These are phyloP conservation scores for Idaea aversata DNA, from an alignment of 2,888 invertebrate species.

Conservation along the genomic window DNA sequence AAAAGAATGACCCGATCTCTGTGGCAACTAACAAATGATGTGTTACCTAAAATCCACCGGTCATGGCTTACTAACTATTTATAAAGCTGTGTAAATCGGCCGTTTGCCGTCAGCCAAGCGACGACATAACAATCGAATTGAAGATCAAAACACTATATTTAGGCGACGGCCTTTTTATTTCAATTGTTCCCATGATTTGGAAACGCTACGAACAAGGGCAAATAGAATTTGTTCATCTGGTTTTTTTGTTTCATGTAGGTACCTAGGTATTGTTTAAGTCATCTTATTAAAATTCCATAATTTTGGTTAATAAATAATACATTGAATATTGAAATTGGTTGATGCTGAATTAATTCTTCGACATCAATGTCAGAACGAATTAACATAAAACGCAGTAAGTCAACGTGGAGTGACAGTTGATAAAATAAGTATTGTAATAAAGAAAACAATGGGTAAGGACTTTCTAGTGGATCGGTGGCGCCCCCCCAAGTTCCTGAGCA, in stretches of 20 bases:
- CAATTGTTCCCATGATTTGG: constrained; percentile 47
- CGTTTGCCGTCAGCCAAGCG: constrained; percentile 32
- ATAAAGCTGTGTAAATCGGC: constrained; percentile 9
- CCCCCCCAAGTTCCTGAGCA: constrained; percentile 37
- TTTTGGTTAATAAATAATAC: constrained; percentile 1
- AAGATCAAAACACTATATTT: constrained; percentile 45
- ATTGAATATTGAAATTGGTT: constrained; percentile 9
- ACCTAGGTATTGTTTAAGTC: constrained; percentile 19
- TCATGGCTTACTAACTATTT: constrained; percentile 49
- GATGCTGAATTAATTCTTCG: constrained; percentile 22
- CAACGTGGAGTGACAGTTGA: constrained; percentile 59
- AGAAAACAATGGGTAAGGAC: constrained; percentile 71
- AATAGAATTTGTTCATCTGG: constrained; percentile 30
- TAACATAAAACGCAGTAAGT: constrained; percentile 56
- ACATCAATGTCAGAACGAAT: constrained; percentile 28
- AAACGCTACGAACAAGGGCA: constrained; percentile 25
- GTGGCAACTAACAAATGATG: constrained; percentile 73
- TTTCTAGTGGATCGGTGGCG: constrained; percentile 65
- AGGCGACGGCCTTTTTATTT: constrained; percentile 44
- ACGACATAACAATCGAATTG: constrained; percentile 51
- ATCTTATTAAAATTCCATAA: constrained; percentile 5
- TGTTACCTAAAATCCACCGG: constrained; percentile 72
- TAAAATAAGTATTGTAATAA: constrained; percentile 71
- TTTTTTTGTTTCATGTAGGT: constrained; percentile 19
- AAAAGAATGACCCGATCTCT: constrained; percentile 78